These are phyloP conservation scores for Lindbergichthys nudifrons DNA, from an alignment of 2,797 vertebrate species.

Conservation along the genomic window DNA sequence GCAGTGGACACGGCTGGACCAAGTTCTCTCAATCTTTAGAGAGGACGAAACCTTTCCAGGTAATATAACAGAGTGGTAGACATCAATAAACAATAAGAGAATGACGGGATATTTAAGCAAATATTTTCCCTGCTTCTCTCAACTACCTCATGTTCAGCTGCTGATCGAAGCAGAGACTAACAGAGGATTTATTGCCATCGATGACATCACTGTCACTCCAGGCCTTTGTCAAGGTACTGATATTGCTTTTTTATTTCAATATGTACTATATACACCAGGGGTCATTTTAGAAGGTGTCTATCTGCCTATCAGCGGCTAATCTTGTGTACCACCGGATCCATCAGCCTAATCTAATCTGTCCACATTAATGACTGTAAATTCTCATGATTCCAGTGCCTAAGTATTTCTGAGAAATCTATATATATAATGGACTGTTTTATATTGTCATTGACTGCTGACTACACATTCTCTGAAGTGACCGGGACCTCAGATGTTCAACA, in stretches of 20 bases:
- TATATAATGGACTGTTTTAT: no score
- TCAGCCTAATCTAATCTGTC: no score
- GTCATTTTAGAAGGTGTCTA: no score
- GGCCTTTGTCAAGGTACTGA: conserved; percentile 78
- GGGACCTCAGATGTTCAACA: no score
- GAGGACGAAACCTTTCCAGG: conserved; percentile 74
- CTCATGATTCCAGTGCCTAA: no score
- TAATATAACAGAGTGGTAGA: conserved; percentile 24
- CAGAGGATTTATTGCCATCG: conserved; percentile 80
- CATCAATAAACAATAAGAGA: neutral
- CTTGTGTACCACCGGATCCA: no score
- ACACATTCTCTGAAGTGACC: no score
- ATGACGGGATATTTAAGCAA: neutral
- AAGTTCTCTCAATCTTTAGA: conserved; percentile 69
- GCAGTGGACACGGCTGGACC: conserved; percentile 69
- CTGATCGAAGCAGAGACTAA: conserved; percentile 76
- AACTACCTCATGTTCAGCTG: conserved; percentile 67
- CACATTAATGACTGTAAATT: no score
- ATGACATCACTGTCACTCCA: conserved; percentile 80
- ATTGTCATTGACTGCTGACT: no score
- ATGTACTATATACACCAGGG: no score
- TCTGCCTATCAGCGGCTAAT: no score
- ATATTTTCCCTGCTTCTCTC: conserved; percentile 3
- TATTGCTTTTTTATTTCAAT: neutral
- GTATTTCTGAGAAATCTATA: no score